Conservation (phyloP, 2,113 vertebrate species). For the Orthochromis indermauri region DNA sequence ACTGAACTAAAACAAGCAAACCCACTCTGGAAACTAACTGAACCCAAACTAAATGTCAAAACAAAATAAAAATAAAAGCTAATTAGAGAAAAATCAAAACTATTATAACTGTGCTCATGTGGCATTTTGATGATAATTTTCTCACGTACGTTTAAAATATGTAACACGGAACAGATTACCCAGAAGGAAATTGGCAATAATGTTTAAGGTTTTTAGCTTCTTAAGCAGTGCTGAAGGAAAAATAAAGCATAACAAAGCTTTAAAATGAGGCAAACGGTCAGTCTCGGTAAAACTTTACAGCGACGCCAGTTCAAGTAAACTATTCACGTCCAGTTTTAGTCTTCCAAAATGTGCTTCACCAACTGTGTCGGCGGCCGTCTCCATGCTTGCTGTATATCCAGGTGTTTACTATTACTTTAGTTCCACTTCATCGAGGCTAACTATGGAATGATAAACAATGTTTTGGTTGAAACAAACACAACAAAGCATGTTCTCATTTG, state of each 20-base stretch:
- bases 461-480: slow-evolving; percentile 30
- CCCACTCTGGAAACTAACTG: background rate
- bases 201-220: background rate
- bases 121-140: background rate
- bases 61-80: background rate
- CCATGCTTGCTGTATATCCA: slow-evolving; percentile 9
- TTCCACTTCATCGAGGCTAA: slow-evolving; percentile 8
- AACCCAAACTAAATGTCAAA: background rate
- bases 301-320: background rate
- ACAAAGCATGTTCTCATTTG: slow-evolving; percentile 12
- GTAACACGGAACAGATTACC: background rate
- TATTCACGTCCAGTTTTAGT: background rate
- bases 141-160: background rate
- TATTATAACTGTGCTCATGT: background rate
- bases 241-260: background rate
- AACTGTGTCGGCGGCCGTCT: background rate
- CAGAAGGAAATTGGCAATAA: background rate
- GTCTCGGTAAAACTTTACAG: background rate
- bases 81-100: background rate
- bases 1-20: background rate
- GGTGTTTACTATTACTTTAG: slow-evolving; percentile 32
- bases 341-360: background rate
- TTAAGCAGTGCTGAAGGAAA: background rate
- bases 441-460: slow-evolving; percentile 30
- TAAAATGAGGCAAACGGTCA: background rate